Evolutionary conservation across 2,888 invertebrate genomes (phyloP), one percentile per base, ranked within the genome.

Genomic region (Drosophila kuntzei): DNA sequence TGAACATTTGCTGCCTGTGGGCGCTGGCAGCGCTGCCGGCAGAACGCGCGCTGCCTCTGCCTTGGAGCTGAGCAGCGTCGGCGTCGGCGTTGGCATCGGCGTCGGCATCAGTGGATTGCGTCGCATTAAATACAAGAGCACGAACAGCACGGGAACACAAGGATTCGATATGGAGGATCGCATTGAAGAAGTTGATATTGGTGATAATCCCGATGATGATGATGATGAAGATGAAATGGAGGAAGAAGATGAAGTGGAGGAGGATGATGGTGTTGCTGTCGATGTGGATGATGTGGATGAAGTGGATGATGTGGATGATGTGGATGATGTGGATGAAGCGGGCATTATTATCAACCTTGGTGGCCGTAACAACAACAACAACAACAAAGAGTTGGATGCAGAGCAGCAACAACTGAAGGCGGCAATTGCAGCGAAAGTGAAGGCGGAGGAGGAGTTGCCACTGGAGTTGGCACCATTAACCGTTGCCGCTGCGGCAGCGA

Each of bases 141-240:
- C 89, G 3, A 90, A 85, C n/a, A 90, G 90, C 36, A 80, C 89
- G 1, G 89, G 90, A 1, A 87, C 87, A 8, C 85, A 89, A 44
- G 90, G 85, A 12, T 89, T 85, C 58, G 85, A 85, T 71, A 66
- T 90, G 7, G 91, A 91, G 70, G 89, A 88, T 77, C 90, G 89
- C 63, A 91, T 90, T 54, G 90, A 89, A 37, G 91, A 90, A 60
- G 90, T 90, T 1, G 90, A 84, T 32, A 81, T 84, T 34, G 74
- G 76, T 25, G 90, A 89, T 53, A 84, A 73, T 54, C 70, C 76
- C 9, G 77, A 76, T 3, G 80, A 82, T 3, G 82, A 86, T 3
- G 86, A 80, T 0, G 75, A 79, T 1, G 78, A 75, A 16, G 82
- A 79, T 1, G 77, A 59, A 11, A 77, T 63, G 5, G 69, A 67